Base-by-base conservation (phyloP, 2,797 vertebrate genomes). In the Rhyacichthys aspro region DNA sequence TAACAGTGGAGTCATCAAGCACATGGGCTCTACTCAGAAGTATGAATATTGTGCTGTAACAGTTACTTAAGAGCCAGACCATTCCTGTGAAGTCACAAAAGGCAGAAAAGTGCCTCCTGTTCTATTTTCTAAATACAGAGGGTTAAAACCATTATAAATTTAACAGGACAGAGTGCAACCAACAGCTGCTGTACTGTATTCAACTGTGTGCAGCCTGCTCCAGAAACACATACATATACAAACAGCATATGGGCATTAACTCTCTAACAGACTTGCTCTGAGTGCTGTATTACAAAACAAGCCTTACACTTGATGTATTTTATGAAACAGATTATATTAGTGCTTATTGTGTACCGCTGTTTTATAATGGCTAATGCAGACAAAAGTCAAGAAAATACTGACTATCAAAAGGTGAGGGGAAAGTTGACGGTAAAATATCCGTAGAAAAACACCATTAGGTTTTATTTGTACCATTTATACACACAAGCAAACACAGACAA, bases 161-260 rank as follows among this genome's bases (percentile, higher is more conserved):
- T 74, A 88, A 79, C 70, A 85, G 64, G 47, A 84, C 60, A 81
- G 81, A 89, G 76, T 84, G 79, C 79, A 83, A 73, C 49, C 78
- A 83, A 70, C 70, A 84, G 78, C 72, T 75, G 74, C 62, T 61
- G 58, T 44, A 79, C 75, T 80, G 73, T 72, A 78, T 76, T 72
- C 50, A 63, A 69, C 72, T 73, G 63, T 63, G 55, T 32, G 43
- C 12, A 16, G 7, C 28, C 7, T 19, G 17, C 19, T 11, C 32
- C 17, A 60, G 0, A 37, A 7, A 16, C 10, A 50, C 32, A 62
- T 16, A 16, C 43, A n/a, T 50, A 39, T 34, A 47, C 41, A 67
- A 37, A 5, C 46, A 43, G 14, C 10, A 54, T 0, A 53, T 39
- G 8, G 7, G 19, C 14, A 60, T 43, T 58, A 41, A 9, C 39